Evolutionary conservation across 1,140 invertebrate genomes (phyloP), one percentile per base, ranked within the genome.

Genomic region (Zaprionus kolodkinae): DNA sequence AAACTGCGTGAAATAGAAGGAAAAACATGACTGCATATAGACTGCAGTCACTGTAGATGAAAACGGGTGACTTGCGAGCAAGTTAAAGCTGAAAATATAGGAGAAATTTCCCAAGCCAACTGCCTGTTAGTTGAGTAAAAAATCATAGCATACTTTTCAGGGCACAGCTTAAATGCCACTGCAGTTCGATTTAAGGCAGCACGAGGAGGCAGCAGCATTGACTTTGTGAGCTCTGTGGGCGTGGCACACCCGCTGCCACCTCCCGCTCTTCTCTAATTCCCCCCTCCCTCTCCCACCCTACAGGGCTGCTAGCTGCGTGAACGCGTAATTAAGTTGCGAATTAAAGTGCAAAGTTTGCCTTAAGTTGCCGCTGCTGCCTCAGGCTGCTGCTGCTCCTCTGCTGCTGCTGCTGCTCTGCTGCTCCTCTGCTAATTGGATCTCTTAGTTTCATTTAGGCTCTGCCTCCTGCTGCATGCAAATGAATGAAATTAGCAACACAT

Each of bases 401-500:
- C 15, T 30, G 21, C 13, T 62, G 17, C 6, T 27, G 12, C 54
- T 36, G 25, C 12, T 21, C 40, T 62, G 30, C 15, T 30, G 21
- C 13, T 62, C 33, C 6, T 27, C 50, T 43, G 85, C 85, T 89
- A 89, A 89, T 89, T 89, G 89, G 85, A 89, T 89, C 83, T 89
- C 76, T 85, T 84, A 89, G 77, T 81, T 88, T 75, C 78, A 78
- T 75, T 89, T 84, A 67, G 63, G 70, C 61, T 33, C 38, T 15
- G 48, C 43, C 12, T 12, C 63, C 25, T 4, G 76, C 60, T 56
- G 72, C 60, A 87, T 84, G 87, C 88, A 91, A 91, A 91, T 91
- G 80, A 91, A 91, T 91, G 87, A 87, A 91, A 91, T 91, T 91
- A 91, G 84, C 84, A 84, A 88, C 83, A 84, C 88, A 91, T 91